These are phyloP conservation scores for Petrolisthes cinctipes DNA, from an alignment of 2,888 invertebrate genomes.

Conservation along the genomic window DNA sequence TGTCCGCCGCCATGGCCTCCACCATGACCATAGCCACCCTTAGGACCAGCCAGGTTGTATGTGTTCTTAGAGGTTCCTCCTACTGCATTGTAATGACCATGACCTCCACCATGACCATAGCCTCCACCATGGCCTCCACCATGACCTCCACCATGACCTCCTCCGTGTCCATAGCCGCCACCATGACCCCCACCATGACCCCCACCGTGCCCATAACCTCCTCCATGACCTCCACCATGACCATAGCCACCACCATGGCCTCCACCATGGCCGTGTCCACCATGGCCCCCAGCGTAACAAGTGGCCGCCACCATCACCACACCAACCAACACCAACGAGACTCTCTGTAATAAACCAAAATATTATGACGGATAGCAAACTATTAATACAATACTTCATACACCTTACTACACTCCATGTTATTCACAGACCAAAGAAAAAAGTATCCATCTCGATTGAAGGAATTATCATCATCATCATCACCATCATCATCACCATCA, in stretches of 20 bases:
- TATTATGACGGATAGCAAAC: too few species aligned
- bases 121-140: background rate
- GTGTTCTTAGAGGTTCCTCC: background rate
- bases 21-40: background rate
- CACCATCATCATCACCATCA: too few species aligned
- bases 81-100: background rate
- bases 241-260: background rate
- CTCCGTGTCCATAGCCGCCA: background rate
- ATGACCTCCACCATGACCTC: background rate
- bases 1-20: background rate
- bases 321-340: background rate
- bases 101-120: background rate
- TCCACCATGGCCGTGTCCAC: slow-evolving; percentile 2
- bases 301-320: background rate
- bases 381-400: too few species aligned
- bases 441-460: too few species aligned
- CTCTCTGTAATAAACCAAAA: background rate
- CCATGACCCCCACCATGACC: background rate
- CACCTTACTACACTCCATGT: too few species aligned
- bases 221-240: slow-evolving; percentile 8
- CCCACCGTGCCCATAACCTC: background rate
- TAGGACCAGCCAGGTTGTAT: background rate
- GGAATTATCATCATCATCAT: too few species aligned
- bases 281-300: slow-evolving; percentile 2
- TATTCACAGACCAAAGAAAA: too few species aligned